Base-by-base conservation (phyloP, 2,797 vertebrate species). In the Melanotaenia trifasciata region DNA sequence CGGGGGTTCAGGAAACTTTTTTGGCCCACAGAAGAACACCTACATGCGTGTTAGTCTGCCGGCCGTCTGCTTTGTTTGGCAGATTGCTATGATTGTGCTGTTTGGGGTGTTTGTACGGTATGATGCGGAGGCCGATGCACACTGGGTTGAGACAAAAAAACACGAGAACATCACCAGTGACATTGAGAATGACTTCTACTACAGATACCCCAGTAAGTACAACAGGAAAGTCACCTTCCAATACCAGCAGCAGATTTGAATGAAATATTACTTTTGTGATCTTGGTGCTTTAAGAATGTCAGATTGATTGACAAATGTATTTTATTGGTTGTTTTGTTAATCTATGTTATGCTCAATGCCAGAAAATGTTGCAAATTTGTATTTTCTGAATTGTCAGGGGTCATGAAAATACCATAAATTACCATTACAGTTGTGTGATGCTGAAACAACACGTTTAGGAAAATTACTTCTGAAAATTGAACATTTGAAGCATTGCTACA, bases 111-210 rank as follows among this genome's bases (percentile, higher is more conserved):
- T 98, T 0, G 95, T 98, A 74, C 96, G 96, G 59, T 98, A 97
- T 0, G 16, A 95, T 20, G 26, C 88, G 0, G 95, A 98, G 62
- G 90, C 96, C 0, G 95, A 97, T 0, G 80, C 94, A 0, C 92
- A 90, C 53, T 99, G 97, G 97, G 0, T n/a, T 0, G 70, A 92
- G 22, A 38, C 68, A 64, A 96, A 61, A 76, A 9, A 0, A 0
- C 0, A 11, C 0, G 0, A 88, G 8, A 98, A 97, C 90, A 65
- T 96, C 64, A 92, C 93, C 47, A 96, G 94, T 0, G 90, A 97
- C 64, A 53, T 92, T 0, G 96, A 98, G 69, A 99, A 99, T 1
- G 97, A 99, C 72, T 99, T 97, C 95, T 99, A 99, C 93, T 99
- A 89, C 91, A 94, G 97, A 94, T 99, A 99, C 68, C 96, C 98